These are phyloP conservation scores for Myoxocephalus aenaeus DNA, from an alignment of 2,797 vertebrate genomes.

Conservation along the genomic window DNA sequence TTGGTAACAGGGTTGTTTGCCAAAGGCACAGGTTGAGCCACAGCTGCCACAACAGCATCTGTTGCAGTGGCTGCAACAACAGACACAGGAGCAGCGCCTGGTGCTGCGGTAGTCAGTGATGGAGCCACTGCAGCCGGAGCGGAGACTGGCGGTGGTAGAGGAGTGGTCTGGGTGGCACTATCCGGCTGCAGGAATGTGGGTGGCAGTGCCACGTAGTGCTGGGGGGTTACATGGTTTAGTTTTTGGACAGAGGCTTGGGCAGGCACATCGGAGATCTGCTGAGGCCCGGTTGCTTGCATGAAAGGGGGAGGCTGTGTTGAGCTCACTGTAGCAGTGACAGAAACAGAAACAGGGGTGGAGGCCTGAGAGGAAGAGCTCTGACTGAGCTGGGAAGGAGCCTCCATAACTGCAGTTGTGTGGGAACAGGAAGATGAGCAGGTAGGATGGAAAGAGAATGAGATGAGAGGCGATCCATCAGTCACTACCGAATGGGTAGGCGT, in stretches of 20 bases:
- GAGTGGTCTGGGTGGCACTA: constrained; percentile 74
- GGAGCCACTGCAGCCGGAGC: constrained; percentile 51
- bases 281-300: constrained; percentile 79
- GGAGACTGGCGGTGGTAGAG: constrained; percentile 78
- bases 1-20: constrained; percentile 81
- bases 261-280: constrained; percentile 85
- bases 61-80: constrained; percentile 45
- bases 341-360: constrained; percentile 78
- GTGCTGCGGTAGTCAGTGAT: constrained; percentile 43
- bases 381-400: constrained; percentile 77
- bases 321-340: constrained; percentile 75
- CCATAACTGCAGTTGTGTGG: constrained; percentile 83
- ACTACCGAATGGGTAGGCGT: constrained; percentile 77
- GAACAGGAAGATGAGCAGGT: constrained; percentile 86
- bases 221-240: constrained; percentile 84
- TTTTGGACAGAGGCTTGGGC: constrained; percentile 83
- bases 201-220: constrained; percentile 87
- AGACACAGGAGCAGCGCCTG: constrained; percentile 50
- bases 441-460: constrained; percentile 85
- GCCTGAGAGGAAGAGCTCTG: constrained; percentile 72
- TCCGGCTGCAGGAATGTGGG: constrained; percentile 88
- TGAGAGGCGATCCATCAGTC: constrained; percentile 80
- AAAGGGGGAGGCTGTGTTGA: constrained; percentile 79
- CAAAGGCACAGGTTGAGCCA: constrained; percentile 87
- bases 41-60: constrained; percentile 63